A percentile compares a stretch with the other conserved stretches of the same genome.
Conservation (phyloP, 2,888 invertebrate genomes). For the Eilema sororculum region DNA sequence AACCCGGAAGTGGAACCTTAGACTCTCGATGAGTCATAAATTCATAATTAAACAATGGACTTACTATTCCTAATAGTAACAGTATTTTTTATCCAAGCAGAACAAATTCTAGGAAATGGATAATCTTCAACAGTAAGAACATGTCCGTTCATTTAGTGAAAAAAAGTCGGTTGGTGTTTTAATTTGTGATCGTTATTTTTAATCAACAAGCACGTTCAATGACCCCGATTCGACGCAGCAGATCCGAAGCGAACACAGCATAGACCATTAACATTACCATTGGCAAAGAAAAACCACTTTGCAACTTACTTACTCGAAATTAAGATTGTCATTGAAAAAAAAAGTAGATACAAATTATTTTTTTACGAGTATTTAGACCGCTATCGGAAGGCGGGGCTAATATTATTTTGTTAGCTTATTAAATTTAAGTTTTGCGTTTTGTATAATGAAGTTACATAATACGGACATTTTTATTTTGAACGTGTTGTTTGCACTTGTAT, state of each 20-base stretch:
- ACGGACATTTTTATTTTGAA: slow-evolving; percentile 60
- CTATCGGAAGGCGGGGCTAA: neutral
- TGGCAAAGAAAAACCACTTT: slow-evolving; percentile 41
- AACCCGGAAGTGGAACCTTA: too few relatives aligned
- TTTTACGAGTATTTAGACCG: neutral
- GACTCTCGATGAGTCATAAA: neutral
- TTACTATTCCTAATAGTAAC: neutral
- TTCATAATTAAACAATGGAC: neutral
- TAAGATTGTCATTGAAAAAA: slow-evolving; percentile 16
- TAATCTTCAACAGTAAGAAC: slow-evolving; percentile 20
- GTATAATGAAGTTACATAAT: slow-evolving; percentile 67
- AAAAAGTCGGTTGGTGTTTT: slow-evolving; percentile 50
- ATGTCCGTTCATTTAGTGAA: slow-evolving; percentile 51
- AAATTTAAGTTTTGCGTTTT: slow-evolving; percentile 43
- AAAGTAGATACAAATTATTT: neutral
- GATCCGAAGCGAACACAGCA: slow-evolving; percentile 59
- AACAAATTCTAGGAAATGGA: slow-evolving; percentile 3
- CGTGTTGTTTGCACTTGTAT: slow-evolving; percentile 62
- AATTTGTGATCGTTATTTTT: slow-evolving; percentile 68
- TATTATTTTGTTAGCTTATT: slow-evolving; percentile 3
- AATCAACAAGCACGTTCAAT: slow-evolving; percentile 65
- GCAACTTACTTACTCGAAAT: slow-evolving; percentile 31
- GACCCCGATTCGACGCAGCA: slow-evolving; percentile 63
- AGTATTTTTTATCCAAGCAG: neutral
- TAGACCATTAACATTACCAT: slow-evolving; percentile 49